These are phyloP conservation scores for Xenopus petersii DNA, from an alignment of 2,797 vertebrate genomes.

Conservation along the genomic window DNA sequence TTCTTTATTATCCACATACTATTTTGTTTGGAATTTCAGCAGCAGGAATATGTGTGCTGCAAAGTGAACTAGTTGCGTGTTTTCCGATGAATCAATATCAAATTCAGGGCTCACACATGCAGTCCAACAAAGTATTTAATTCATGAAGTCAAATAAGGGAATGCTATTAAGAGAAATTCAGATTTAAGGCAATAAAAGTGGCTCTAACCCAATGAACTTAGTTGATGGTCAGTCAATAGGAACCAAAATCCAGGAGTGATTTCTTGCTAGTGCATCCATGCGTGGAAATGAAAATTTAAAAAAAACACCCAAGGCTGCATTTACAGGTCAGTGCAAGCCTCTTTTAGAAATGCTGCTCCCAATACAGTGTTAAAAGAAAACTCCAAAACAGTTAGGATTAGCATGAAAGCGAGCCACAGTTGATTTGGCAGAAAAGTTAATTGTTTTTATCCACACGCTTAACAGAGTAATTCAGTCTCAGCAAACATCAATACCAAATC, in stretches of 20 bases:
- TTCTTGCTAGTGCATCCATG: conserved; percentile 35
- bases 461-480: conserved; percentile 47
- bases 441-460: conserved; percentile 50
- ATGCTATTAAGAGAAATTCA: too few species aligned
- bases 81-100: too few species aligned
- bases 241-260: conserved; percentile 9
- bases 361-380: conserved; percentile 35
- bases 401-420: conserved; percentile 46
- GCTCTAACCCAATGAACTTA: too few species aligned
- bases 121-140: too few species aligned
- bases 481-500: conserved; percentile 49
- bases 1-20: too few species aligned
- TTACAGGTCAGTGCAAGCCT: conserved; percentile 48
- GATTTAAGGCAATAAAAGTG: too few species aligned
- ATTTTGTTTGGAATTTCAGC: too few species aligned
- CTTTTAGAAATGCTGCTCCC: conserved; percentile 18
- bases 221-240: conserved; percentile 14
- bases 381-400: conserved; percentile 48
- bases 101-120: too few species aligned
- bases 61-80: too few species aligned
- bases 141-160: too few species aligned
- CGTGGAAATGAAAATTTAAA: conserved; percentile 43
- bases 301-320: conserved; percentile 45
- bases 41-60: too few species aligned
- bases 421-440: conserved; percentile 50